Conservation (phyloP, 1,140 invertebrate species). For the Drosophila kepulauana region DNA sequence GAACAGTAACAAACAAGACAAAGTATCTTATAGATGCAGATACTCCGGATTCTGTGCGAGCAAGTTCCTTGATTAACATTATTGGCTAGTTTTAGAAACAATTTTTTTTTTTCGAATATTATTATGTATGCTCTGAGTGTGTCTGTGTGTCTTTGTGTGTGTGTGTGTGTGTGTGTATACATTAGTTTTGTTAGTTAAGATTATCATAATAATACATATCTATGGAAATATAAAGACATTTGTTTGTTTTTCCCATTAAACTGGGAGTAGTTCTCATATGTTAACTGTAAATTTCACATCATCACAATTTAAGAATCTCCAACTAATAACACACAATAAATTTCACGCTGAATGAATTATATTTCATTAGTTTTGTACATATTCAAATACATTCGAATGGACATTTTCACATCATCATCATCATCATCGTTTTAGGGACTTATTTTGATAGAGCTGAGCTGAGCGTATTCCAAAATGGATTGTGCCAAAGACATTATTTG, state of each 20-base stretch:
- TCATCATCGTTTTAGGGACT: neutral
- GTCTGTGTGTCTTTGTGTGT: constrained; percentile 14
- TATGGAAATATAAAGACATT: constrained; percentile 79
- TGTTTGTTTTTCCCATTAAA: constrained; percentile 81
- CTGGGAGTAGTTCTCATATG: constrained; percentile 83
- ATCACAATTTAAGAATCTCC: constrained; percentile 83
- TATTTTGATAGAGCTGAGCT: constrained; percentile 37
- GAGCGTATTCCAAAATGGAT: constrained; percentile 28
- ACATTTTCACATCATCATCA: constrained; percentile 11
- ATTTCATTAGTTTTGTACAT: constrained; percentile 40
- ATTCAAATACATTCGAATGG: constrained; percentile 31
- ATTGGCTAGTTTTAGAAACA: constrained; percentile 7
- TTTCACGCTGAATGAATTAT: constrained; percentile 10
- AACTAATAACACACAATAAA: constrained; percentile 73
- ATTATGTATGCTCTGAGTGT: constrained; percentile 9
- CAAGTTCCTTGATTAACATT: constrained; percentile 7
- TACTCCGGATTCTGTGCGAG: constrained; percentile 13
- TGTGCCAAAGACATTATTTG: constrained; percentile 30
- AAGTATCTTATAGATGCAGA: constrained; percentile 35
- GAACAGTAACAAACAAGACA: constrained; percentile 44
- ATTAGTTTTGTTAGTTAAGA: constrained; percentile 56
- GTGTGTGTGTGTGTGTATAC: constrained; percentile 25
- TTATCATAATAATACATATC: constrained; percentile 56
- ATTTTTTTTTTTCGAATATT: constrained; percentile 11
- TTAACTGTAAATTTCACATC: constrained; percentile 85